These are phyloP conservation scores for Torymus aiolomorphi DNA, from an alignment of 2,888 invertebrate genomes.

Conservation along the genomic window DNA sequence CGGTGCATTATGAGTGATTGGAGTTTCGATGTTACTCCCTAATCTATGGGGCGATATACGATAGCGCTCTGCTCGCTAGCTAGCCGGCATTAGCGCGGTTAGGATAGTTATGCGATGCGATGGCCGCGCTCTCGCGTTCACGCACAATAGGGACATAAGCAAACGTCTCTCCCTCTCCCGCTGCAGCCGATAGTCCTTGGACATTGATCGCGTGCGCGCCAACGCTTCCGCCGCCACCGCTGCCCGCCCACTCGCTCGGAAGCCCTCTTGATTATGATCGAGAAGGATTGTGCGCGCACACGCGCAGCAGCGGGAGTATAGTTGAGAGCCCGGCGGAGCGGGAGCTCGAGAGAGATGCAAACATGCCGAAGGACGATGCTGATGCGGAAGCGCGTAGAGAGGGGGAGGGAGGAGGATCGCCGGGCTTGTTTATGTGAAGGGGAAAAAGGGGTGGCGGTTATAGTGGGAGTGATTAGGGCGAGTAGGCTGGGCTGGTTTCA, in stretches of 20 bases:
- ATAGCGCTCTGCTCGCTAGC: slow-evolving; percentile 58
- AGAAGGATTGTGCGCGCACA: slow-evolving; percentile 47
- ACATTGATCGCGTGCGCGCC: slow-evolving; percentile 34
- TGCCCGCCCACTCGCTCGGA: slow-evolving; percentile 1
- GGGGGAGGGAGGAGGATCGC: not conserved
- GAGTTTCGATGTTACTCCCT: slow-evolving; percentile 67
- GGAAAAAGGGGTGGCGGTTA: too few species aligned
- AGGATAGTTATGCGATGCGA: slow-evolving; percentile 61
- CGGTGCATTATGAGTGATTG: slow-evolving; percentile 62
- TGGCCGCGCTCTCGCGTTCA: slow-evolving; percentile 9
- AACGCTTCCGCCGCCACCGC: not conserved
- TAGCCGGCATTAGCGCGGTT: slow-evolving; percentile 62
- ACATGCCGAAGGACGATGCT: slow-evolving; percentile 10
- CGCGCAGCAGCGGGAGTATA: slow-evolving; percentile 3
- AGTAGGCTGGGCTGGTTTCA: too few species aligned
- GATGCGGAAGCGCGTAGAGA: not conserved
- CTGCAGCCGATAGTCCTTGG: slow-evolving; percentile 24
- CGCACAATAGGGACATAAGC: slow-evolving; percentile 15
- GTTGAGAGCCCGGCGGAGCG: not conserved
- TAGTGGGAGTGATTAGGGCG: too few species aligned
- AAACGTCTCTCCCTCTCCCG: not conserved
- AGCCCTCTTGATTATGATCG: slow-evolving; percentile 58
- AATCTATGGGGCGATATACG: slow-evolving; percentile 65
- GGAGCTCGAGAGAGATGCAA: slow-evolving; percentile 37
- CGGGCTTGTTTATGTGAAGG: not conserved